Evolutionary conservation across 2,888 invertebrate species (phyloP).

Genomic region (Arenicola marina): DNA sequence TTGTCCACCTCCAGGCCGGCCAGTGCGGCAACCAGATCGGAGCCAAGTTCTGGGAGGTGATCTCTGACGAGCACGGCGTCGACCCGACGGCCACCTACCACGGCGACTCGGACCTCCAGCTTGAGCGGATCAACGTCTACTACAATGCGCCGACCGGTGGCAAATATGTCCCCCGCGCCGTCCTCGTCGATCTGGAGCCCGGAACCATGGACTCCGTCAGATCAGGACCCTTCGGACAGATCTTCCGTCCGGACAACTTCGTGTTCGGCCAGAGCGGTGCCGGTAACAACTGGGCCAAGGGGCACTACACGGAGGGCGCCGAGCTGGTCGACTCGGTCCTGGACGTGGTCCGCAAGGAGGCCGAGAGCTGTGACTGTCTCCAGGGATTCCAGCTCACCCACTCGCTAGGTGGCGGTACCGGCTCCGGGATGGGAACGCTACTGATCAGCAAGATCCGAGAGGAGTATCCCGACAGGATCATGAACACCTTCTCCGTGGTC

Average conservation of each 20-base stretch:
- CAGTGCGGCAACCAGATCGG: conserved; percentile 46
- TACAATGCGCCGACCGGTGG: conserved; percentile 82
- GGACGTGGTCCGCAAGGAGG: conserved; percentile 57
- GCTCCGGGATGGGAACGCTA: conserved; percentile 83
- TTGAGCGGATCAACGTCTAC: conserved; percentile 72
- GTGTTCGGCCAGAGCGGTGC: conserved; percentile 75
- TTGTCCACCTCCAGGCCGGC: conserved; percentile 43
- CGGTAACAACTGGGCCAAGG: conserved; percentile 87
- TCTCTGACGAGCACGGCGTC: conserved; percentile 56
- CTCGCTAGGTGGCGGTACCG: conserved; percentile 86
- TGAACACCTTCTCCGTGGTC: conserved; percentile 96
- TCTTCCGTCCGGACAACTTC: conserved; percentile 94
- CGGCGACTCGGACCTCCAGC: conserved; percentile 42
- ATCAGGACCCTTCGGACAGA: conserved; percentile 90
- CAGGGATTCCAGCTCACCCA: conserved; percentile 67
- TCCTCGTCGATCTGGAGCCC: conserved; percentile 91
- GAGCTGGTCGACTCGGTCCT: conserved; percentile 58
- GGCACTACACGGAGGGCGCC: conserved; percentile 66
- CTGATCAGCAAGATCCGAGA: conserved; percentile 95
- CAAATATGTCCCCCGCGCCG: conserved; percentile 91
- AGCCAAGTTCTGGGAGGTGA: conserved; percentile 55
- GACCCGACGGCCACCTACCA: conserved; percentile 51
- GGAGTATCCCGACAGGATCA: conserved; percentile 97
- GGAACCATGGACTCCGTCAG: conserved; percentile 97
- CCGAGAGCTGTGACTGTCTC: conserved; percentile 67